phyloP scores from a whole-genome alignment of 2,113 vertebrate species.

The Microtus oregoni region DNA sequence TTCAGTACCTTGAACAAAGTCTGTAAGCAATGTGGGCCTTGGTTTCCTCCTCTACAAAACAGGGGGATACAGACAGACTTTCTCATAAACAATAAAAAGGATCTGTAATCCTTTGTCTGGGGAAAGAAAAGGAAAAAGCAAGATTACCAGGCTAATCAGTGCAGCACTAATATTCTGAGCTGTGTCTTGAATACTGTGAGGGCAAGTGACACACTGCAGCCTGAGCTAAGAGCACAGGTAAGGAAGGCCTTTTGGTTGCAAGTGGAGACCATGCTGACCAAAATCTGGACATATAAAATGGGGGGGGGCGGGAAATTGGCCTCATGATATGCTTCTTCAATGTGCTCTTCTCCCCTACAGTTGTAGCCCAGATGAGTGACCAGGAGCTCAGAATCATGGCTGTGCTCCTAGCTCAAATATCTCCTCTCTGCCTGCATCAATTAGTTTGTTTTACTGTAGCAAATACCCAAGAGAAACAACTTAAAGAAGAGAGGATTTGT shows the following conservation, averaged over 20 bases:
- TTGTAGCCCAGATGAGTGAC: background rate
- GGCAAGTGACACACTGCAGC: constrained; percentile 5
- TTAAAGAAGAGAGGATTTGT: background rate
- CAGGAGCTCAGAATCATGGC: background rate
- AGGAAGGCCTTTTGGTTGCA: background rate
- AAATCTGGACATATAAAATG: too few relatives aligned
- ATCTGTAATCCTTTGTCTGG: background rate
- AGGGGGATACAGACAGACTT: background rate
- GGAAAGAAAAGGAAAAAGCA: constrained; percentile 66
- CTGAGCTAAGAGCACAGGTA: constrained; percentile 35
- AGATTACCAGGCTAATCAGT: constrained; percentile 66
- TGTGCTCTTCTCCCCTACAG: background rate
- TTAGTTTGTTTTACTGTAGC: background rate
- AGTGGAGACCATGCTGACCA: background rate
- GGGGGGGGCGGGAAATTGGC: background rate
- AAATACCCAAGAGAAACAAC: background rate
- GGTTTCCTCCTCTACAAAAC: background rate
- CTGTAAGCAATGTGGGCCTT: background rate
- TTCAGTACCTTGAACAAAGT: background rate
- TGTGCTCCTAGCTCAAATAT: background rate
- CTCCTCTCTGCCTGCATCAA: background rate
- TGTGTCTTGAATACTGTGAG: constrained; percentile 47
- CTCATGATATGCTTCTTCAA: background rate
- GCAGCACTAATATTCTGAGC: background rate
- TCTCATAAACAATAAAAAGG: background rate